Evolutionary conservation across 2,113 vertebrate genomes (phyloP).

Genomic region (Cinclus mexicanus): DNA sequence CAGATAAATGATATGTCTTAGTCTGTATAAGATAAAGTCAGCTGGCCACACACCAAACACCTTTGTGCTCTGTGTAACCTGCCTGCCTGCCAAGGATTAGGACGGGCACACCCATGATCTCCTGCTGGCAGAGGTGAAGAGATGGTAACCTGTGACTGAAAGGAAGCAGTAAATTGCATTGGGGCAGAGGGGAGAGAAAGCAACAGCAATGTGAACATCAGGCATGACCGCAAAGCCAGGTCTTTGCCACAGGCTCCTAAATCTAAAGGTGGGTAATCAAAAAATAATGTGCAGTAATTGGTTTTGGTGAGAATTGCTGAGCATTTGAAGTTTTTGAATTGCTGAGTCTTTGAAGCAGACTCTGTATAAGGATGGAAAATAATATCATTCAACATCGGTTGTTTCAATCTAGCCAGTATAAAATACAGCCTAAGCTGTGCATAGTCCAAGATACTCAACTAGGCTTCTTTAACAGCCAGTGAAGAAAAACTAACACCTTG

Average conservation of each 20-base stretch:
- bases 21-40: neutral
- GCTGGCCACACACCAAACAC: fast-evolving
- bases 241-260: neutral
- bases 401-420: neutral
- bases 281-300: neutral
- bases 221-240: neutral
- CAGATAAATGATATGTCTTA: too few relatives aligned
- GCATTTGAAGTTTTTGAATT: too few relatives aligned
- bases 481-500: neutral
- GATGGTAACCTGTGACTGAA: neutral
- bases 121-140: neutral
- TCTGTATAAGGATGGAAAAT: neutral
- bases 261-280: neutral
- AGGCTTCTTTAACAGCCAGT: neutral
- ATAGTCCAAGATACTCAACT: neutral
- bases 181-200: neutral
- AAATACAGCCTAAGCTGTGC: neutral
- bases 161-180: neutral
- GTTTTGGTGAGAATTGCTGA: neutral
- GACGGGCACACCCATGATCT: neutral
- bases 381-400: neutral
- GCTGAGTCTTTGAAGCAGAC: neutral
- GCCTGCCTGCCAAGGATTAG: neutral
- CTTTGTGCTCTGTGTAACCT: neutral
- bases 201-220: neutral